Conservation (phyloP, 2,888 invertebrate genomes). For the Biston stratarius region DNA sequence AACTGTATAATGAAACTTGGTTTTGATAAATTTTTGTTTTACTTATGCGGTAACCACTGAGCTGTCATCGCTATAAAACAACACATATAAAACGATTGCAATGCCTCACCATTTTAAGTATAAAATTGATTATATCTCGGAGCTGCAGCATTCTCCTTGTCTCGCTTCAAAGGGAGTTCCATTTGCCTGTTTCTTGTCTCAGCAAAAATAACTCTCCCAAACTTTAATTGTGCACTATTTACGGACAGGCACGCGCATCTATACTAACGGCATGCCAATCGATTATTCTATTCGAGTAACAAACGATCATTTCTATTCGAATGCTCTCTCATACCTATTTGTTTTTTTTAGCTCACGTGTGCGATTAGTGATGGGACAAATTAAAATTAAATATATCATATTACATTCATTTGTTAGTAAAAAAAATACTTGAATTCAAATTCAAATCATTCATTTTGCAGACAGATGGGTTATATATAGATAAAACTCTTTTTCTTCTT, state of each 20-base stretch:
- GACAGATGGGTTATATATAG: no score
- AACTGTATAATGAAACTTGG: no score
- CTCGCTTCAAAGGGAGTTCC: neutral
- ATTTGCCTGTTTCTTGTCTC: conserved; percentile 18
- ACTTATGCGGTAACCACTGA: no score
- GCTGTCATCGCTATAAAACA: no score
- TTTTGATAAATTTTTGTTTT: no score
- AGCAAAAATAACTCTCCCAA: conserved; percentile 12
- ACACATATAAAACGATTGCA: no score
- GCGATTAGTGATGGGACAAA: conserved; percentile 5
- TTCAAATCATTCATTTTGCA: no score
- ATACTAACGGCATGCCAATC: conserved; percentile 18
- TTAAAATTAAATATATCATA: neutral
- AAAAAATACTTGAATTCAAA: no score
- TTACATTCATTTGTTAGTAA: no score
- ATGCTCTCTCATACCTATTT: conserved; percentile 1
- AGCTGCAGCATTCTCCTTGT: neutral
- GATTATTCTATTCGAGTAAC: conserved; percentile 24
- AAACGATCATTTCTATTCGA: conserved; percentile 13
- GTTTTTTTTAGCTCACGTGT: neutral
- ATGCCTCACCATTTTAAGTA: no score
- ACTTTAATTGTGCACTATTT: conserved; percentile 26
- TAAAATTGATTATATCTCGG: neutral
- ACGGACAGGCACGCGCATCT: conserved; percentile 10
- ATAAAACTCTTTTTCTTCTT: no score